Evolutionary conservation across 2,888 invertebrate species (phyloP).

Genomic region (Salticus scenicus): DNA sequence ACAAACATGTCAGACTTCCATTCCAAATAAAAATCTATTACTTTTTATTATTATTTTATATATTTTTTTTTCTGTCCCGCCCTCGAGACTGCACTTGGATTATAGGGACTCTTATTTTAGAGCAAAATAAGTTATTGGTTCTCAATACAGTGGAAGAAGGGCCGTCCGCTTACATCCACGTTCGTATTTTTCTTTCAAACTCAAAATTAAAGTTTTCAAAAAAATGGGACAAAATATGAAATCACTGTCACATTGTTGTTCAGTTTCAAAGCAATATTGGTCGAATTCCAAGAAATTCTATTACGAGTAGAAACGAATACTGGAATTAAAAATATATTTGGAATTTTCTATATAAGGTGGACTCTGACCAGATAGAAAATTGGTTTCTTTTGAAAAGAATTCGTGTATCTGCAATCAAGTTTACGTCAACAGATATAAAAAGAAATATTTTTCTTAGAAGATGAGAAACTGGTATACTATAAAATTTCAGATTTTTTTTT

Average conservation of each 20-base stretch:
- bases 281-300: background rate
- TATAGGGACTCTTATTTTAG: constrained; percentile 6
- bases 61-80: background rate
- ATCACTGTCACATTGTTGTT: constrained; percentile 2
- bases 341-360: background rate
- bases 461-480: too few relatives aligned
- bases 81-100: background rate
- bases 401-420: background rate
- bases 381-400: background rate
- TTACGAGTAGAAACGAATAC: background rate
- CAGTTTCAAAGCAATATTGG: background rate
- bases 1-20: constrained; percentile 15
- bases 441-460: too few relatives aligned
- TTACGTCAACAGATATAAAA: too few relatives aligned
- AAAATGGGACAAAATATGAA: constrained; percentile 8
- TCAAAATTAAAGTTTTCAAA: constrained; percentile 4
- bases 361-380: background rate
- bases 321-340: constrained; percentile 6
- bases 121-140: constrained; percentile 15
- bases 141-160: background rate
- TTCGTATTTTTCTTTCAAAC: background rate
- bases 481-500: too few relatives aligned
- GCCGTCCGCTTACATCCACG: constrained; percentile 1
- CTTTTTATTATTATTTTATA: too few relatives aligned
- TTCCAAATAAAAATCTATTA: constrained; percentile 17